Base-by-base conservation (phyloP, 2,113 vertebrate species). In the Litocranius walleri region DNA sequence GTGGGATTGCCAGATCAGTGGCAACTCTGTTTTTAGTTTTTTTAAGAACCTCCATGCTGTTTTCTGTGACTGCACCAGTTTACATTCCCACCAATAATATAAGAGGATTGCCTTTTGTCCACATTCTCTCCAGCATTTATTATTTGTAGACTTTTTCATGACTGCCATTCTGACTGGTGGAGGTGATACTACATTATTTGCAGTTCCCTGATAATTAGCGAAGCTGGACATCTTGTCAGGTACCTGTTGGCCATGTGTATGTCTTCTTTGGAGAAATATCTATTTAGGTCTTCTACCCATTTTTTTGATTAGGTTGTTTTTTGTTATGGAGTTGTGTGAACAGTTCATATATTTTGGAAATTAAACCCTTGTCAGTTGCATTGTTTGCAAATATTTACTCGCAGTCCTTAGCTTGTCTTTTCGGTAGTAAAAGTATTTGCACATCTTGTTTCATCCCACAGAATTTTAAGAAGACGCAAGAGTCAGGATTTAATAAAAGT, bases 361-460 rank as follows among this genome's bases (percentile, higher is more conserved):
- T 82, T n/a, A 82, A 82, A 33, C 30, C 30, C 78, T 54, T 52
- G 50, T n/a, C 30, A 21, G 48, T 82, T n/a, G 17, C 10, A 23
- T 82, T 0, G 19, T 82, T 82, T 54, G 11, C 11, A 54, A 23
- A 82, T 82, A 52, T 54, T 82, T 82, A 52, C 30, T 82, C 3
- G 0, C 30, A 54, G 80, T n/a, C 50, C 10, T 21, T 54, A 54
- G 30, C 10, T 82, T 82, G 50, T 82, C 80, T 52, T 82, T 82
- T 82, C 80, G 54, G 36, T 36, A 81, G 62, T 93, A 90, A 36
- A 56, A 83, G 50, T 56, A 48, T 87, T 83, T 93, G 16, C 45
- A 94, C 23, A 90, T 93, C 50, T 56, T 33, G 3, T 92, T 97
- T 97, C 56, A 90, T 97, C 90, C 85, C 43, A 77, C 30, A 94